Percentiles rank a stretch among this genome's conserved stretches.
Evolutionary conservation across 2,888 invertebrate species (phyloP).

Genomic region (Nineta flava): DNA sequence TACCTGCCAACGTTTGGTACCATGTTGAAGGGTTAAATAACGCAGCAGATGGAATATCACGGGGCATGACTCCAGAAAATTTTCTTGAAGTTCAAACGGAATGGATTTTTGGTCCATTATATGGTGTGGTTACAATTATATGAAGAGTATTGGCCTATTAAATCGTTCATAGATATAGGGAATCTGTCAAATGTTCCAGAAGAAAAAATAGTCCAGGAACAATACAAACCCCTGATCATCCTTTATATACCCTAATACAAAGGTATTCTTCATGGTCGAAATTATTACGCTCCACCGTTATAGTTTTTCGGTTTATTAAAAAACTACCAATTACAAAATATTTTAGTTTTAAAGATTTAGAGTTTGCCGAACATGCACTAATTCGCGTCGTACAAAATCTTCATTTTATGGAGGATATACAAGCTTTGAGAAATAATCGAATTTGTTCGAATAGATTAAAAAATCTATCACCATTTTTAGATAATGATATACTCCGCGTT

Average conservation of each 20-base stretch:
- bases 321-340: background rate
- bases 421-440: background rate
- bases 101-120: background rate
- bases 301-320: background rate
- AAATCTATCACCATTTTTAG: slow-evolving; percentile 9
- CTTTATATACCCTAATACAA: too few species aligned
- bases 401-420: slow-evolving; percentile 6
- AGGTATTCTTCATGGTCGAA: background rate
- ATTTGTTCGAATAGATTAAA: slow-evolving; percentile 7
- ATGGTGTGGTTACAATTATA: background rate
- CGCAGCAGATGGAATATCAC: slow-evolving; percentile 8
- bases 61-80: slow-evolving; percentile 8
- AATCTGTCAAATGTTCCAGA: background rate
- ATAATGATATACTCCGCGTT: slow-evolving; percentile 8
- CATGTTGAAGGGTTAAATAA: slow-evolving; percentile 7
- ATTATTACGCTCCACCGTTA: background rate
- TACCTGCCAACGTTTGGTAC: slow-evolving; percentile 4
- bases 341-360: slow-evolving; percentile 3
- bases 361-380: slow-evolving; percentile 1
- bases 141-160: background rate
- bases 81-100: background rate
- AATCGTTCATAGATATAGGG: background rate
- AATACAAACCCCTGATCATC: background rate
- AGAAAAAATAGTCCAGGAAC: background rate
- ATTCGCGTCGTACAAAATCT: slow-evolving; percentile 5